A percentile compares a stretch with the other conserved stretches of the same genome.
These are phyloP conservation scores for Stichopus horrens DNA, from an alignment of 53 echinoderm and acorn worm species.

Conservation along the genomic window DNA sequence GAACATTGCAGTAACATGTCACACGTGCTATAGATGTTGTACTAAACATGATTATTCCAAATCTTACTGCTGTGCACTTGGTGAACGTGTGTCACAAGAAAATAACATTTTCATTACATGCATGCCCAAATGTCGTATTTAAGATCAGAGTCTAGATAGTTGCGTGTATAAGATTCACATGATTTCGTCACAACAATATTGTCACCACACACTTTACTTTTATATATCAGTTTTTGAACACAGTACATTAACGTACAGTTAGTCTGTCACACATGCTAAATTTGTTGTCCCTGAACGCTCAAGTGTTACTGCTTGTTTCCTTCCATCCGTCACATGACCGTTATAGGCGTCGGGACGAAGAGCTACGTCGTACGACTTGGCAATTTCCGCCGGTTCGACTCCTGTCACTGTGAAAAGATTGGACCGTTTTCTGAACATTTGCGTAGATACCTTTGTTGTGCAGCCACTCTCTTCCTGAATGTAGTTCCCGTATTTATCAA, in stretches of 20 bases:
- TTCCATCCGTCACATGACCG: background rate
- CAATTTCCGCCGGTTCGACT: background rate
- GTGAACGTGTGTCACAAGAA: too few species aligned
- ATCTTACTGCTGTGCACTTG: too few species aligned
- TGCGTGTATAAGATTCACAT: too few species aligned
- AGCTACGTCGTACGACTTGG: background rate
- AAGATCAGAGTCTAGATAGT: too few species aligned
- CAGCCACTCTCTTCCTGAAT: background rate
- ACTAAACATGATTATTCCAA: too few species aligned
- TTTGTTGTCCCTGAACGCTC: background rate
- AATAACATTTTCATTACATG: too few species aligned
- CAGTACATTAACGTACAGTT: background rate
- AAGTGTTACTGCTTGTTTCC: background rate
- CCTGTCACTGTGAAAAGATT: conserved; percentile 15
- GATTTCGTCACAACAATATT: too few species aligned
- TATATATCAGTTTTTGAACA: background rate
- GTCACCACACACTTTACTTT: too few species aligned
- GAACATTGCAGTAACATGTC: too few species aligned
- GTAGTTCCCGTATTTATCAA: conserved; percentile 28
- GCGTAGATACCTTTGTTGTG: background rate
- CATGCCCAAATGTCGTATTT: too few species aligned
- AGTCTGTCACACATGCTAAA: background rate
- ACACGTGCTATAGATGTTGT: too few species aligned
- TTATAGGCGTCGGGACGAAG: background rate
- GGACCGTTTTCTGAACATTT: conserved; percentile 1